Evolutionary conservation across 1,140 invertebrate species (phyloP).

Genomic region (Magallana ariakensis): DNA sequence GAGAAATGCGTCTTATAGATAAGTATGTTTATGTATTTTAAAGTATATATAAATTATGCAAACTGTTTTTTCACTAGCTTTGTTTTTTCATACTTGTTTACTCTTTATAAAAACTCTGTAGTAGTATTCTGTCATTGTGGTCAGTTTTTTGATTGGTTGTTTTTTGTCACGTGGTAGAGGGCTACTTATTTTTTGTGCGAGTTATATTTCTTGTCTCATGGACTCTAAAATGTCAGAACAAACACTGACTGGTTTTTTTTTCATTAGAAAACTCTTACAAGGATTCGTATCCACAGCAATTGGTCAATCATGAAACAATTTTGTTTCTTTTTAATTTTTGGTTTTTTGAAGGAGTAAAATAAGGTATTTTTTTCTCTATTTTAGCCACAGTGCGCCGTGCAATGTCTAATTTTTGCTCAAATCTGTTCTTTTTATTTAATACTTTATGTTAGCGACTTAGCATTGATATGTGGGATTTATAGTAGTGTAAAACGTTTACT

Average conservation of each 20-base stretch:
- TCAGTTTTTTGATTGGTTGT: neutral
- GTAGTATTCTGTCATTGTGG: neutral
- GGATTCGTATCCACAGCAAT: neutral
- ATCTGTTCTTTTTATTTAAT: neutral
- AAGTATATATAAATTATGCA: too few relatives aligned
- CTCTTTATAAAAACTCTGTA: too few relatives aligned
- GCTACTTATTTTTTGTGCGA: neutral
- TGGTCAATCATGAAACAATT: neutral
- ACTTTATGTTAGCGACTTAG: neutral
- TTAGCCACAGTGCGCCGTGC: neutral
- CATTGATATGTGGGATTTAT: slow-evolving; percentile 1
- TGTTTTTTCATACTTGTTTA: too few relatives aligned
- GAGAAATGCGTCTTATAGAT: too few relatives aligned
- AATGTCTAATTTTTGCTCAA: slow-evolving; percentile 16
- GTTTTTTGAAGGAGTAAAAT: neutral
- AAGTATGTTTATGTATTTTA: too few relatives aligned
- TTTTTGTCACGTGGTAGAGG: neutral
- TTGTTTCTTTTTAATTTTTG: neutral
- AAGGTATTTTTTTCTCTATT: neutral
- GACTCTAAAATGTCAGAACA: neutral
- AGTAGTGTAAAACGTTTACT: neutral
- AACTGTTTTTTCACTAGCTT: too few relatives aligned
- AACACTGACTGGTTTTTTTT: neutral
- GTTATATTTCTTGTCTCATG: neutral
- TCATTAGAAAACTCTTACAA: neutral